Percentiles rank a stretch among this genome's conserved stretches.
Conservation (phyloP, 1,140 invertebrate genomes). For the Lethrus apterus region DNA sequence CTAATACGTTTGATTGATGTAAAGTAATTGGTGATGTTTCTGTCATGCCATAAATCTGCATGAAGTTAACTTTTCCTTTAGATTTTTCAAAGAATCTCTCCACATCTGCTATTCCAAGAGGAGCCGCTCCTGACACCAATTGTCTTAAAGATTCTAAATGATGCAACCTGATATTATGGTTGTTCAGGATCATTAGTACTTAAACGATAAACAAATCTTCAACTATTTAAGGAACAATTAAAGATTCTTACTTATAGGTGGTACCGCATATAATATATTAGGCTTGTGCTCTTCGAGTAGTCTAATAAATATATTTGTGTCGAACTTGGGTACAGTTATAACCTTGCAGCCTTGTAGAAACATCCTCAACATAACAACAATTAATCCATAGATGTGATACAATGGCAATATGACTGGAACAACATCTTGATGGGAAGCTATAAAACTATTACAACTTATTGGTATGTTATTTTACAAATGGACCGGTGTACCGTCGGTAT, state of each 20-base stretch:
- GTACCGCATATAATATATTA: conserved; percentile 48
- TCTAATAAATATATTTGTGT: conserved; percentile 51
- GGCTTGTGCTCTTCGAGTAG: conserved; percentile 48
- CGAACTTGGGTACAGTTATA: conserved; percentile 66
- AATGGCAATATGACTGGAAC: conserved; percentile 62
- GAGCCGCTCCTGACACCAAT: conserved; percentile 61
- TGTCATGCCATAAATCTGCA: conserved; percentile 53
- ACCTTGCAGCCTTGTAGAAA: conserved; percentile 56
- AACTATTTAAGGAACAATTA: not conserved
- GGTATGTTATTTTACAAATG: not conserved
- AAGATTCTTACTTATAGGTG: conserved; percentile 48
- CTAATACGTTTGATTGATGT: conserved; percentile 38
- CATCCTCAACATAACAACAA: conserved; percentile 47
- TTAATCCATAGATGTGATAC: conserved; percentile 77
- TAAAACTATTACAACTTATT: conserved; percentile 18
- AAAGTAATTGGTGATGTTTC: conserved; percentile 47
- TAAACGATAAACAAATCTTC: conserved; percentile 31
- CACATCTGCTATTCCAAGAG: conserved; percentile 51
- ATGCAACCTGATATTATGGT: conserved; percentile 49
- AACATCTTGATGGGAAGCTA: conserved; percentile 47
- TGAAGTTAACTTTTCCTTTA: conserved; percentile 26
- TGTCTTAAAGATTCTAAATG: conserved; percentile 47
- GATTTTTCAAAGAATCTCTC: conserved; percentile 44
- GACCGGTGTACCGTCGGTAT: conserved; percentile 12
- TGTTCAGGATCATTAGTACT: conserved; percentile 59